These are phyloP conservation scores for Microplitis deprimator DNA, from an alignment of 2,888 invertebrate species.

Conservation along the genomic window DNA sequence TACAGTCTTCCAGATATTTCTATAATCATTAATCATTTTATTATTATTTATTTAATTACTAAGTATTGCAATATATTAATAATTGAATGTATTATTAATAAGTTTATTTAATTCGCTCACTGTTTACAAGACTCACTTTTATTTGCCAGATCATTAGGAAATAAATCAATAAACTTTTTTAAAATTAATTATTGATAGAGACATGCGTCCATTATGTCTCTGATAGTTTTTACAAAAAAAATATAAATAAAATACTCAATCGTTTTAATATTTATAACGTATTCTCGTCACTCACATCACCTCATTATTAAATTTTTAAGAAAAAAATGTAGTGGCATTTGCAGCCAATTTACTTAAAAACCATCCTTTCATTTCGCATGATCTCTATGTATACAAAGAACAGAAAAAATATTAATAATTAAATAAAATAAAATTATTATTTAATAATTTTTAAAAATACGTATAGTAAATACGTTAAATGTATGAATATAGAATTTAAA, in stretches of 20 bases:
- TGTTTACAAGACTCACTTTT: background rate
- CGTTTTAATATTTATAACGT: background rate
- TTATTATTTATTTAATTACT: background rate
- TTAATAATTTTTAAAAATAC: background rate
- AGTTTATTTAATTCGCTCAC: background rate
- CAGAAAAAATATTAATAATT: background rate
- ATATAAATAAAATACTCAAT: background rate
- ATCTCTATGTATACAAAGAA: background rate
- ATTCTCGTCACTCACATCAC: slow-evolving; percentile 4
- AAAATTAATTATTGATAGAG: background rate
- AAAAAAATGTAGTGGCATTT: slow-evolving; percentile 12
- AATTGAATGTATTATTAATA: too few relatives aligned
- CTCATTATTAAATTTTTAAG: slow-evolving; percentile 1
- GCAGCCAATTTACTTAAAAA: background rate
- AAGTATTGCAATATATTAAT: background rate
- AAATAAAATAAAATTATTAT: background rate
- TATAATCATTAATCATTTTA: background rate
- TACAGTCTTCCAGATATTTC: slow-evolving; percentile 48
- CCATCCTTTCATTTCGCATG: background rate
- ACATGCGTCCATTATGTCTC: background rate
- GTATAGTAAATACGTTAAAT: background rate
- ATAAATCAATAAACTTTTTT: background rate
- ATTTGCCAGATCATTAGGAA: background rate
- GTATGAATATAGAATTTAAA: slow-evolving; percentile 17
- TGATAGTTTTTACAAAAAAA: background rate